Conservation (phyloP, 2,113 vertebrate species). For the Chiloscyllium plagiosum region DNA sequence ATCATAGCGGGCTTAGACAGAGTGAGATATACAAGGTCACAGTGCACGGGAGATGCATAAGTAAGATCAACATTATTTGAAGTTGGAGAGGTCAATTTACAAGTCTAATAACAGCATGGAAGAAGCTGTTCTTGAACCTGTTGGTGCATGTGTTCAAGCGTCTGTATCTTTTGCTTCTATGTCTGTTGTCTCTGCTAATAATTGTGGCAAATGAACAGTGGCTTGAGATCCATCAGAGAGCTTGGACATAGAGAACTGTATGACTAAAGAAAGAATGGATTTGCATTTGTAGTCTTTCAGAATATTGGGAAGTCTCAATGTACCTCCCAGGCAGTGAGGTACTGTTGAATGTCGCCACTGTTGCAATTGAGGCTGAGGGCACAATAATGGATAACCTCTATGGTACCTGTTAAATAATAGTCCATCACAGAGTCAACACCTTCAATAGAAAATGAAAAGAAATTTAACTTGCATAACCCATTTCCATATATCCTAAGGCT, state of each 20-base stretch:
- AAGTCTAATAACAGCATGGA: no score
- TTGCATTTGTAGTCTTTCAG: neutral
- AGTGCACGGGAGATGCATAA: no score
- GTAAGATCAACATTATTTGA: no score
- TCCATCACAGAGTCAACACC: neutral
- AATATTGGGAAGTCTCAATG: neutral
- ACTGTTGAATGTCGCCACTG: neutral
- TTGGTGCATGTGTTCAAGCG: no score
- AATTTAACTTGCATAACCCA: neutral
- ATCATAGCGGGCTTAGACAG: no score
- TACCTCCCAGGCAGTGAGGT: neutral
- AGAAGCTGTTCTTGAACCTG: no score
- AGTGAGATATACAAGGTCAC: no score
- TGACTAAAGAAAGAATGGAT: neutral
- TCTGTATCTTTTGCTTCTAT: no score
- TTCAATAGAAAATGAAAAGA: neutral
- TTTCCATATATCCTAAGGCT: no score
- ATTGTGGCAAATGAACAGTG: neutral
- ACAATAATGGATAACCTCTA: neutral
- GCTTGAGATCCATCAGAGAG: neutral
- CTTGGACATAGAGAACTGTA: neutral
- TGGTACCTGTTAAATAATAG: neutral
- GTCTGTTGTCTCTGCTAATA: neutral
- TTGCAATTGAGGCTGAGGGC: neutral
- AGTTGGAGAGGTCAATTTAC: no score